Evolutionary conservation across 2,888 invertebrate genomes (phyloP), one percentile per base, ranked within the genome.

Genomic region (Holacanthella duospinosa): DNA sequence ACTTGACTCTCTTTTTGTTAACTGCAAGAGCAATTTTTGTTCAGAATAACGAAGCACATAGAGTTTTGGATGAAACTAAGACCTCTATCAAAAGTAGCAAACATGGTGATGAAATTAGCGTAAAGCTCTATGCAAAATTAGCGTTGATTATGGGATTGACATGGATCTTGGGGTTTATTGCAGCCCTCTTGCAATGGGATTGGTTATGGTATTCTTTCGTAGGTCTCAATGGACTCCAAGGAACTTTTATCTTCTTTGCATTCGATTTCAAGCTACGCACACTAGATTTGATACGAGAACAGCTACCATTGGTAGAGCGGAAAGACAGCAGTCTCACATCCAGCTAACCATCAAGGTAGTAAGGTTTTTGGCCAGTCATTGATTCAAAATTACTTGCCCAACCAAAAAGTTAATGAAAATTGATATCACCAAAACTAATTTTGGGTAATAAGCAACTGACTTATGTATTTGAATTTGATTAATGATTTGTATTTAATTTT

Each of bases 171-270:
- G 79, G 78, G 0, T 77, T 79, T 67, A 56, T 78, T 2, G 79
- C 79, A 0, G 75, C 75, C 1, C 70, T 78, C 3, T 66, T 74
- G 1, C 72, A 75, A 2, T 66, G 75, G 26, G 65, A 72, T 16
- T 74, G 72, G 1, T 72, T 79, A 27, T 78, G 78, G 78, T 80
- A 79, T 68, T 73, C 77, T 1, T 80, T 79, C 73, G 78, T 79
- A 1, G 64, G 78, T 12, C 71, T 80, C 62, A 80, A 79, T 69
- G 76, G 77, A 1, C 75, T 79, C 2, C 80, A 80, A 68, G 80
- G 80, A 0, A 75, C 77, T 6, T 77, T 79, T 68, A 78, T 80
- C 58, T 77, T 77, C 67, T 55, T 77, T 27, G 74, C 74, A 28
- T 77, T 77, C 64, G 77, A 77, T 61, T 63, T 73, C 2, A 76